phyloP scores from a whole-genome alignment of 2,888 invertebrate species.

The Drosophila flavopinicola region DNA sequence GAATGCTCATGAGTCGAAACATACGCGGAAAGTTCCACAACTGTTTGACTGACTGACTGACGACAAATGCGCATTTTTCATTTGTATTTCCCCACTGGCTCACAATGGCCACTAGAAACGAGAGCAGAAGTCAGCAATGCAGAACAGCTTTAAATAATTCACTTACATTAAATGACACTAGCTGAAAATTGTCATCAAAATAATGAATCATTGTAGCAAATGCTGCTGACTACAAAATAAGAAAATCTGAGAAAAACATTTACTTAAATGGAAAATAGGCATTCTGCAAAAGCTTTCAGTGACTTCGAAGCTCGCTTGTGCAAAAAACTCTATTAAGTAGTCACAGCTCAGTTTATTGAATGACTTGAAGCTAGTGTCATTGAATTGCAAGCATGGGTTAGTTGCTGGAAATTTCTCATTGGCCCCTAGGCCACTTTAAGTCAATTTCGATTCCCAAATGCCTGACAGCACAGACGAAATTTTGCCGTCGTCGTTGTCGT shows the following conservation, averaged over 20 bases:
- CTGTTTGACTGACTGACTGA: constrained; percentile 35
- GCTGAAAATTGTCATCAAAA: constrained; percentile 6
- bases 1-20: constrained; percentile 35
- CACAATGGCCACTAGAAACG: neutral
- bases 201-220: neutral
- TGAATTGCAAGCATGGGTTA: constrained; percentile 9
- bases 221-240: too few species aligned
- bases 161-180: constrained; percentile 16
- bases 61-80: constrained; percentile 37
- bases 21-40: constrained; percentile 24
- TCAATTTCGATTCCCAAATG: constrained; percentile 34
- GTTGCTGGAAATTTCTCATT: constrained; percentile 25
- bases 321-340: neutral
- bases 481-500: constrained; percentile 24
- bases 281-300: too few species aligned
- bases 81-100: neutral
- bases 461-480: constrained; percentile 23
- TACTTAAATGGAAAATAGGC: too few species aligned
- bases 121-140: constrained; percentile 20
- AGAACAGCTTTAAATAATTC: constrained; percentile 25
- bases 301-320: neutral
- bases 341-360: neutral
- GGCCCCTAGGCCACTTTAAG: constrained; percentile 23
- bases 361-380: constrained; percentile 28
- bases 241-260: too few species aligned